phyloP scores from a whole-genome alignment of 2,113 vertebrate genomes.

The Ochotona curzoniae region DNA sequence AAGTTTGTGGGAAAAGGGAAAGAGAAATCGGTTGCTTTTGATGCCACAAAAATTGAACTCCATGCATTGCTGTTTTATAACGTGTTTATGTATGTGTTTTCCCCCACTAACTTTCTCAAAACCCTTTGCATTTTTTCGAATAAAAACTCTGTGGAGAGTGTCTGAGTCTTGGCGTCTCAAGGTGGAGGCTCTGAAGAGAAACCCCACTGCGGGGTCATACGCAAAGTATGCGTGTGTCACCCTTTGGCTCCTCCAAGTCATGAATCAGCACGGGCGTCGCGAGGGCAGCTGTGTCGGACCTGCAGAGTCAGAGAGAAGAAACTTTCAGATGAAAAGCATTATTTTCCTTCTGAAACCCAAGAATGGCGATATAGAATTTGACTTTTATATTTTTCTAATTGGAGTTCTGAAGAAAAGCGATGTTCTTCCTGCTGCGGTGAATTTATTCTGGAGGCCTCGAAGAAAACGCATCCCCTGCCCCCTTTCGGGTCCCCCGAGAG shows the following conservation, averaged over 20 bases:
- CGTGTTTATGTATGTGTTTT: too few species aligned
- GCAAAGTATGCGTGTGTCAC: constrained; percentile 48
- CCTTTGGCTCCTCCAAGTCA: constrained; percentile 16
- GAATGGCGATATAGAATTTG: constrained; percentile 60
- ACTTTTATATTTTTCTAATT: background rate
- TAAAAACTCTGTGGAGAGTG: background rate
- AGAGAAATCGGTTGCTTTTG: too few species aligned
- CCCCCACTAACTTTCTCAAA: too few species aligned
- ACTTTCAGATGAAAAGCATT: constrained; percentile 39
- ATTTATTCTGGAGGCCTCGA: constrained; percentile 80
- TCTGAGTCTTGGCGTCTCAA: background rate
- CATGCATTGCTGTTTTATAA: too few species aligned
- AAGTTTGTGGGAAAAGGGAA: too few species aligned
- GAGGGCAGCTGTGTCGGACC: background rate
- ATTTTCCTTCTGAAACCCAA: constrained; percentile 55
- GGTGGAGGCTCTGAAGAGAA: background rate
- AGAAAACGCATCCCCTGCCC: constrained; percentile 69
- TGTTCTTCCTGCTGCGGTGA: constrained; percentile 53
- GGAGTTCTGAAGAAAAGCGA: constrained; percentile 39
- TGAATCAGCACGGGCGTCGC: constrained; percentile 13
- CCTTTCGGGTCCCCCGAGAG: background rate
- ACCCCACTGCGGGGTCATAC: background rate
- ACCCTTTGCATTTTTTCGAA: background rate
- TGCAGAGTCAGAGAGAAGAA: background rate
- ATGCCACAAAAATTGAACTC: too few species aligned